Evolutionary conservation across 2,888 invertebrate species (phyloP).

Genomic region (Dolomedes plantarius): DNA sequence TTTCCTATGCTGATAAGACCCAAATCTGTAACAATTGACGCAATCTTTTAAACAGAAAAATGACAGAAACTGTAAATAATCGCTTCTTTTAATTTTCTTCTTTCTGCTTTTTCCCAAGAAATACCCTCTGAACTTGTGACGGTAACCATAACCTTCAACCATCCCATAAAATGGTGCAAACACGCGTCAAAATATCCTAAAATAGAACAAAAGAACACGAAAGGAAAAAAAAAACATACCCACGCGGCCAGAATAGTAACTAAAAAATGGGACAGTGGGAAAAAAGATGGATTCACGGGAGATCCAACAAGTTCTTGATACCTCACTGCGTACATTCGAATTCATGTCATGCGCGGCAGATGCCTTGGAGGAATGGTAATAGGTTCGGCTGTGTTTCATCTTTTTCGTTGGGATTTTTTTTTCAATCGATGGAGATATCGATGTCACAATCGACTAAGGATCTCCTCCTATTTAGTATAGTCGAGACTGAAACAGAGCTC

Average conservation of each 20-base stretch:
- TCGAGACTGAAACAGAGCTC: no score
- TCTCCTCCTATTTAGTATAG: no score
- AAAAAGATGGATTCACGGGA: neutral
- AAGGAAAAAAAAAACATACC: neutral
- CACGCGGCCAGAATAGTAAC: constrained; percentile 25
- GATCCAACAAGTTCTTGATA: constrained; percentile 25
- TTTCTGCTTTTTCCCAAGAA: no score
- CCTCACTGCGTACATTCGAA: neutral
- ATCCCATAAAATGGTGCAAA: neutral
- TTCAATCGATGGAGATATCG: neutral
- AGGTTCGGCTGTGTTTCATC: neutral
- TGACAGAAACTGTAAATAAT: no score
- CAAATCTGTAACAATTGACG: no score
- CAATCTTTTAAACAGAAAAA: no score
- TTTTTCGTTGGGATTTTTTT: no score
- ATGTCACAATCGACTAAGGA: neutral
- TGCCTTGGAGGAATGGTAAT: neutral
- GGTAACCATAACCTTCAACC: neutral
- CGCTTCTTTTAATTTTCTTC: no score
- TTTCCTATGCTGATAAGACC: no score
- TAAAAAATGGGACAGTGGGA: constrained; percentile 39
- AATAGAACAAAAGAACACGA: neutral
- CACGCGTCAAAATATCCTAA: neutral
- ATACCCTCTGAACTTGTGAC: neutral
- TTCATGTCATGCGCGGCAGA: neutral